Percentiles rank a stretch among this genome's conserved stretches.
Evolutionary conservation across 2,113 vertebrate genomes (phyloP).

Genomic region (Carlito syrichta): DNA sequence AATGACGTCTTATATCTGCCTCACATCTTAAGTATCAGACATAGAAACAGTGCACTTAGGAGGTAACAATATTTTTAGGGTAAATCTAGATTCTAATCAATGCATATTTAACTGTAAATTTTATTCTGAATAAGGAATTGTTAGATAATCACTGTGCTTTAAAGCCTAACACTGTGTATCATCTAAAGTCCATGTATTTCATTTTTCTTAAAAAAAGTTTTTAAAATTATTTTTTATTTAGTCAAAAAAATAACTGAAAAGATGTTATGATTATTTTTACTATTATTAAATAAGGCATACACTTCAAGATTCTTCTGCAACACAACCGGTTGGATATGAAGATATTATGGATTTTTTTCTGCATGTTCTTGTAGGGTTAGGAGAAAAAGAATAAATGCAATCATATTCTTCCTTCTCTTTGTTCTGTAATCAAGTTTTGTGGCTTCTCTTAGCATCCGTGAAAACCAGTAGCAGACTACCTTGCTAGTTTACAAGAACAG

Average conservation of each 20-base stretch:
- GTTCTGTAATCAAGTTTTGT: not conserved
- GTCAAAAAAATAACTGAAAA: not conserved
- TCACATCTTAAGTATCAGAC: not conserved
- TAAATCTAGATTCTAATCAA: not conserved
- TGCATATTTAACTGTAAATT: not conserved
- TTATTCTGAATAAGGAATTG: not conserved
- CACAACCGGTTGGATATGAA: not conserved
- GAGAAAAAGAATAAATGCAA: not conserved
- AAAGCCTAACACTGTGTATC: not conserved
- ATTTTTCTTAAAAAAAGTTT: not conserved
- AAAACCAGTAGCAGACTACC: not conserved
- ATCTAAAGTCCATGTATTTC: not conserved
- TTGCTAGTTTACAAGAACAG: not conserved
- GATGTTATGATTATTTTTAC: not conserved
- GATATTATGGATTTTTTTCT: not conserved
- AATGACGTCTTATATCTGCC: not conserved
- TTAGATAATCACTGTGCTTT: not conserved
- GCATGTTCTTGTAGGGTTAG: not conserved
- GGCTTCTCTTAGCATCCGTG: not conserved
- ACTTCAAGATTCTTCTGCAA: not conserved
- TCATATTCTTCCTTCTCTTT: not conserved
- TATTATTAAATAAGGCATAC: not conserved
- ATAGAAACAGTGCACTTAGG: not conserved
- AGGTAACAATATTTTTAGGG: not conserved
- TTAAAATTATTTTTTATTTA: slow-evolving; percentile 34